Percentiles rank a stretch among this genome's conserved stretches.
Conservation (phyloP, 2,113 vertebrate species). For the Tetrax tetrax region DNA sequence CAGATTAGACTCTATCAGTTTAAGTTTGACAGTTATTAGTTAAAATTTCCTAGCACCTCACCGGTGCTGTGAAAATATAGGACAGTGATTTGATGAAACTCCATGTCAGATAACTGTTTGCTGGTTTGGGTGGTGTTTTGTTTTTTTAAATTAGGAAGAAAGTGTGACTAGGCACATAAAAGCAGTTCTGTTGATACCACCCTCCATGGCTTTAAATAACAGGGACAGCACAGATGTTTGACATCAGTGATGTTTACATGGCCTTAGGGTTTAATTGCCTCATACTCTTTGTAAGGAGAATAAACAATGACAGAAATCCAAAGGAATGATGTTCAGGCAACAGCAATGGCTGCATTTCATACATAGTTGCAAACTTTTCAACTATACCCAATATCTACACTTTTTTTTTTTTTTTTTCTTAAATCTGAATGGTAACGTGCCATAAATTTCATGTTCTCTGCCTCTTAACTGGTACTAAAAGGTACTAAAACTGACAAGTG, state of each 20-base stretch:
- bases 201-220: conserved; percentile 56
- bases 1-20: not conserved
- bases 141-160: not conserved
- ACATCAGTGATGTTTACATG: conserved; percentile 74
- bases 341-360: conserved; percentile 47
- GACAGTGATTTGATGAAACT: not conserved
- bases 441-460: not conserved
- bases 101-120: not conserved
- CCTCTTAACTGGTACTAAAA: not conserved
- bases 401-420: not conserved
- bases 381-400: not conserved
- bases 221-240: conserved; percentile 72
- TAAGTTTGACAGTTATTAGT: not conserved
- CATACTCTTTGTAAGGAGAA: conserved; percentile 63
- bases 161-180: conserved; percentile 51
- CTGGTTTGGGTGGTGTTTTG: not conserved
- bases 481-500: not conserved
- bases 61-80: not conserved
- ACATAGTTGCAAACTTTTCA: conserved; percentile 35
- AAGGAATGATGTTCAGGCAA: conserved; percentile 68
- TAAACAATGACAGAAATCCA: conserved; percentile 73
- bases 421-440: not conserved
- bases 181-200: conserved; percentile 39
- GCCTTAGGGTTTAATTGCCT: conserved; percentile 72
- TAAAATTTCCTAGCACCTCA: not conserved